Percentiles rank a stretch among this genome's conserved stretches.
Evolutionary conservation across 2,797 vertebrate genomes (phyloP).

Genomic region (Muscicapa comitata): DNA sequence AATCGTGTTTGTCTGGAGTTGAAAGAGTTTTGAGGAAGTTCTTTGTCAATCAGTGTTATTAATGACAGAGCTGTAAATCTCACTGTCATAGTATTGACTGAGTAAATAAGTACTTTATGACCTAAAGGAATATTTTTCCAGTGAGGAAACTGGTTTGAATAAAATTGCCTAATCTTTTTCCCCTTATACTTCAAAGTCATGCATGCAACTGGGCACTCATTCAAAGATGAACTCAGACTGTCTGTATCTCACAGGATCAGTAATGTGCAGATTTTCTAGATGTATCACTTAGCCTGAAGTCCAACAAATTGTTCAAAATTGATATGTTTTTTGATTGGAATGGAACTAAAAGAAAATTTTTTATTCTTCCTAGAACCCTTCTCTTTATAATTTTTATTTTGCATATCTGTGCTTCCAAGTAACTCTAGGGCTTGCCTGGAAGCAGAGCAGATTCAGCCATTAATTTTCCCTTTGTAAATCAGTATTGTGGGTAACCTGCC

Average conservation of each 20-base stretch:
- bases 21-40: constrained; percentile 28
- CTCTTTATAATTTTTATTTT: neutral
- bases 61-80: neutral
- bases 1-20: neutral
- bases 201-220: neutral
- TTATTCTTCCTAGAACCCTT: neutral
- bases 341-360: neutral
- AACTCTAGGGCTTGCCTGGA: neutral
- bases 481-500: neutral
- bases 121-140: neutral
- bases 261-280: neutral
- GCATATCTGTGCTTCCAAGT: neutral
- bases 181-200: neutral
- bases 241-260: neutral
- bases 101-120: constrained; percentile 6
- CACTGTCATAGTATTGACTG: neutral
- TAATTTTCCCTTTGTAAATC: neutral
- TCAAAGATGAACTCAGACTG: neutral
- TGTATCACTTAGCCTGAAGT: neutral
- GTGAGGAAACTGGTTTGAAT: neutral
- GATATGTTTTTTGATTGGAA: neutral
- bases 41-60: constrained; percentile 9
- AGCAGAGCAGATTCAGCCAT: neutral
- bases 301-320: neutral
- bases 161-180: neutral